Evolutionary conservation across 2,113 vertebrate species (phyloP).

Genomic region (Heteronetta atricapilla): DNA sequence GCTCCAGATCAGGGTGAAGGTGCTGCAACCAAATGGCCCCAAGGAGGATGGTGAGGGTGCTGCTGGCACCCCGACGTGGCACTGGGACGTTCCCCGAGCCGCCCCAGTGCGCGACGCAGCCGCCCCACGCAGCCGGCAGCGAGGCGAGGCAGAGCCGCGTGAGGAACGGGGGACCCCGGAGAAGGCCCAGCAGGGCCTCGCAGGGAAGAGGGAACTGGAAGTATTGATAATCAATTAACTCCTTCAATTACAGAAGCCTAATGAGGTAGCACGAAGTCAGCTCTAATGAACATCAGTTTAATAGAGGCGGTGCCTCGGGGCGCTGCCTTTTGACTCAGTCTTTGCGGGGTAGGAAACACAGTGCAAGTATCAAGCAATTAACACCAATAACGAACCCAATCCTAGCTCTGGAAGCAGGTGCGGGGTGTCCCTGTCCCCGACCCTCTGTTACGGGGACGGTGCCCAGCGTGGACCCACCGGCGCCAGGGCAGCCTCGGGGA

Average conservation of each 20-base stretch:
- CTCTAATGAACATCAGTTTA: slow-evolving; percentile 53
- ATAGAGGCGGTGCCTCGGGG: slow-evolving; percentile 39
- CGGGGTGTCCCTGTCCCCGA: rapidly evolving
- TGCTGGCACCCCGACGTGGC: background rate
- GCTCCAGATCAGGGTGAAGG: background rate
- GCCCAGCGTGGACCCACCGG: background rate
- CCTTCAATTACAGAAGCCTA: slow-evolving; percentile 63
- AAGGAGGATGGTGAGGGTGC: background rate
- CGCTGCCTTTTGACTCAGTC: slow-evolving; percentile 2
- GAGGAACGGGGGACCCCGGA: background rate
- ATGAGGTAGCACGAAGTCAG: slow-evolving; percentile 52
- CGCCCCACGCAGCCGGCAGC: background rate
- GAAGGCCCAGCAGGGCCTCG: background rate
- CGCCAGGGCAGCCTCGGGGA: rapidly evolving
- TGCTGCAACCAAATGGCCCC: background rate
- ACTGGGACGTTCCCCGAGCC: background rate
- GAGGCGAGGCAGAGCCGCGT: background rate
- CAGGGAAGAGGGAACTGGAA: background rate
- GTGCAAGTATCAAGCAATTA: slow-evolving; percentile 23
- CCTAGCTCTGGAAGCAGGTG: background rate
- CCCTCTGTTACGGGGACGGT: too few relatives aligned
- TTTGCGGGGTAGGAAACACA: slow-evolving; percentile 19
- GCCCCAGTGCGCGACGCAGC: rapidly evolving
- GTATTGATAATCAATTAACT: slow-evolving; percentile 72
- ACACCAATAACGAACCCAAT: background rate